These are phyloP conservation scores for Halcyon chelicuti DNA, from an alignment of 2,797 vertebrate genomes.

Conservation along the genomic window DNA sequence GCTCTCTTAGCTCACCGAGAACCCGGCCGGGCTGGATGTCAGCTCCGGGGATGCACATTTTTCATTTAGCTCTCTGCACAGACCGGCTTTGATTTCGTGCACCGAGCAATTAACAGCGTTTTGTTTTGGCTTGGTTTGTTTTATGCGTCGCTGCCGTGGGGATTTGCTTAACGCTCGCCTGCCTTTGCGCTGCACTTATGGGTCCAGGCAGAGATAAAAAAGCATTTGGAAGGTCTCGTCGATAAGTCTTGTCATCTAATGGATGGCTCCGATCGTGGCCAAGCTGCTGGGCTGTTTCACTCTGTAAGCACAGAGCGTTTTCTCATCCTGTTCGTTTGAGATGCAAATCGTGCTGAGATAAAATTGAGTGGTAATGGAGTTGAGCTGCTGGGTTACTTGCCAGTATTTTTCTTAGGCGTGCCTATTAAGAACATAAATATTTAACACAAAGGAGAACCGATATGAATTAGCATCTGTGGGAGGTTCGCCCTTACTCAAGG, in stretches of 20 bases:
- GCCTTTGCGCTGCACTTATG: rapidly evolving
- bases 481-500: neutral
- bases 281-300: neutral
- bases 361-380: neutral
- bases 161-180: neutral
- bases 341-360: neutral
- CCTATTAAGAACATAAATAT: constrained; percentile 27
- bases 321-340: neutral
- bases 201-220: neutral
- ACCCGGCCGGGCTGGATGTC: rapidly evolving
- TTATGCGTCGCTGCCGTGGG: neutral
- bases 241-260: neutral
- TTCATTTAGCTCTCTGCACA: neutral
- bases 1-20: neutral
- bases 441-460: constrained; percentile 33
- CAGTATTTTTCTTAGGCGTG: constrained; percentile 56
- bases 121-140: neutral
- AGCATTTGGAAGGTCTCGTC: neutral
- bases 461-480: constrained; percentile 41
- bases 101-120: neutral
- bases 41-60: neutral
- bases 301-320: neutral
- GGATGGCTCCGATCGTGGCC: neutral
- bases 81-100: constrained; percentile 7
- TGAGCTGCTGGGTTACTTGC: neutral